Conservation (phyloP, 2,113 vertebrate species). For the Burhinus oedicnemus region DNA sequence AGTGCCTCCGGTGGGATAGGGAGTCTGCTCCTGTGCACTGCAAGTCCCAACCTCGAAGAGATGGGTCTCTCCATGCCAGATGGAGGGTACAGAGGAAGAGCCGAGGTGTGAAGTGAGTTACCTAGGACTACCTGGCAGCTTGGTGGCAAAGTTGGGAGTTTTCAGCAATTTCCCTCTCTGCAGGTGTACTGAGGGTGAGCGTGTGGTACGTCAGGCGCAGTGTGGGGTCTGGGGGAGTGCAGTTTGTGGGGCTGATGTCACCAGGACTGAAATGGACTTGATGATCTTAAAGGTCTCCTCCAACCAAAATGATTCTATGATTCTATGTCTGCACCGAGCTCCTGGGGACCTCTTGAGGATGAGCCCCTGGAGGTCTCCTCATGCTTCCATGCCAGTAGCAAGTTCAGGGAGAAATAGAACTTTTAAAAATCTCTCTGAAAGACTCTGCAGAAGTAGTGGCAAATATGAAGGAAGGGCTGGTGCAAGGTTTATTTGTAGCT, state of each 20-base stretch:
- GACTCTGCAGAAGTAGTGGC: neutral
- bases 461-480: neutral
- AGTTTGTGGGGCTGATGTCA: neutral
- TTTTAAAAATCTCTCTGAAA: neutral
- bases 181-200: neutral
- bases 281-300: neutral
- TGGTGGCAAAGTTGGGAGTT: accelerated
- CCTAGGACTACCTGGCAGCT: neutral
- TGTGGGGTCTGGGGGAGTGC: accelerated
- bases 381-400: neutral
- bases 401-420: neutral
- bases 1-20: neutral
- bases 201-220: accelerated
- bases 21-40: neutral
- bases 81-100: neutral
- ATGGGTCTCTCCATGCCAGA: neutral
- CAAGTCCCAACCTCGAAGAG: accelerated
- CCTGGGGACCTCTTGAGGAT: neutral
- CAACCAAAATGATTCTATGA: neutral
- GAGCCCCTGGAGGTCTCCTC: neutral
- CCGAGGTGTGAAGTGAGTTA: neutral
- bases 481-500: neutral
- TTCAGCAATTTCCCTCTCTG: neutral
- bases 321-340: neutral
- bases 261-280: neutral